Conservation (phyloP, 2,113 vertebrate genomes). For the Xenus cinereus region DNA sequence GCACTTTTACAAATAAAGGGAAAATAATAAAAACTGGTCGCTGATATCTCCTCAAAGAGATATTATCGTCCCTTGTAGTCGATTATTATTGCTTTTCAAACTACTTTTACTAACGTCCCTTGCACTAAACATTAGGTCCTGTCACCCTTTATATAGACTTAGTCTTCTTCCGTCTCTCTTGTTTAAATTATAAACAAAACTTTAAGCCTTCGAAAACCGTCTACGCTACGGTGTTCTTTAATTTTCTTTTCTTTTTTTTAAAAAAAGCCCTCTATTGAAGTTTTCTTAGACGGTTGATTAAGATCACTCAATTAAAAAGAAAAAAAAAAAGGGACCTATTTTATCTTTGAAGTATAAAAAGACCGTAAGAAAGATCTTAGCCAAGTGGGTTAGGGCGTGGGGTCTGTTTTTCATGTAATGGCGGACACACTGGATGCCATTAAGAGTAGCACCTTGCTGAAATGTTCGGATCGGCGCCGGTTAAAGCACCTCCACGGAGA, state of each 20-base stretch:
- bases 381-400: rapidly evolving
- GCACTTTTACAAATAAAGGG: conserved; percentile 65
- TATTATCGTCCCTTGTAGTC: background rate
- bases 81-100: background rate
- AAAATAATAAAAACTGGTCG: conserved; percentile 31
- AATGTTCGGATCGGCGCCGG: rapidly evolving
- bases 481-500: rapidly evolving
- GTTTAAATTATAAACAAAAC: rapidly evolving
- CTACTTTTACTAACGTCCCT: background rate
- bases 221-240: rapidly evolving
- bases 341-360: background rate
- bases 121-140: background rate
- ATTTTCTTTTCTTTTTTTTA: background rate
- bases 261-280: background rate
- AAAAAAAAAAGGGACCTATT: rapidly evolving
- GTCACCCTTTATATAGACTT: rapidly evolving
- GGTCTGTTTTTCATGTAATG: background rate
- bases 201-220: background rate
- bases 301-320: background rate
- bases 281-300: rapidly evolving
- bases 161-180: background rate
- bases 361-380: rapidly evolving
- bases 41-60: background rate
- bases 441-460: no score
- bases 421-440: rapidly evolving